Evolutionary conservation across 2,888 invertebrate genomes (phyloP).

Genomic region (Emmelina monodactyla): DNA sequence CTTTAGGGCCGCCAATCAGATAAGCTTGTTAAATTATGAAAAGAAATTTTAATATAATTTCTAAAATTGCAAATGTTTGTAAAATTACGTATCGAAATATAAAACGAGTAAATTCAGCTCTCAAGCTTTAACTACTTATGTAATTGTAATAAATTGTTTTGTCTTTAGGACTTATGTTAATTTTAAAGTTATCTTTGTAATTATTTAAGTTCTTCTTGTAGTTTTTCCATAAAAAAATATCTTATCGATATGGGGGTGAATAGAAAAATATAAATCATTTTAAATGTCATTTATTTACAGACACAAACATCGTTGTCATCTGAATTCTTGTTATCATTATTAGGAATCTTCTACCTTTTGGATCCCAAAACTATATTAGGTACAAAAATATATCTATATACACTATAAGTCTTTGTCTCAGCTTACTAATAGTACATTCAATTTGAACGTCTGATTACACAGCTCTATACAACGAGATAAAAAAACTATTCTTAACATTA

Average conservation of each 20-base stretch:
- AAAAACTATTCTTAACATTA: slow-evolving; percentile 35
- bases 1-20: too few species aligned
- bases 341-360: slow-evolving; percentile 43
- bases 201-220: slow-evolving; percentile 6
- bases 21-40: too few species aligned
- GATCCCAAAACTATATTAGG: slow-evolving; percentile 28
- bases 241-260: too few species aligned
- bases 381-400: slow-evolving; percentile 40
- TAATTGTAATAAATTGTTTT: too few species aligned
- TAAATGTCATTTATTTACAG: slow-evolving; percentile 29
- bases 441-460: slow-evolving; percentile 8
- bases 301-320: slow-evolving; percentile 28
- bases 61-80: too few species aligned
- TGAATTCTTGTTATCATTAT: slow-evolving; percentile 30
- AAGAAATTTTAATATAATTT: too few species aligned
- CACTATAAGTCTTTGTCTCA: slow-evolving; percentile 57
- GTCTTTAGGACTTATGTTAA: too few species aligned
- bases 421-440: slow-evolving; percentile 16
- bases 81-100: too few species aligned
- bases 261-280: slow-evolving; percentile 9
- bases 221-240: too few species aligned
- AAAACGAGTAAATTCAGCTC: too few species aligned
- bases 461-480: slow-evolving; percentile 2
- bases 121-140: too few species aligned
- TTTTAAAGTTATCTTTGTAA: too few species aligned